A percentile compares a stretch with the other conserved stretches of the same genome.
phyloP scores from a whole-genome alignment of 2,797 vertebrate species.

The Eulemur coronatus region DNA sequence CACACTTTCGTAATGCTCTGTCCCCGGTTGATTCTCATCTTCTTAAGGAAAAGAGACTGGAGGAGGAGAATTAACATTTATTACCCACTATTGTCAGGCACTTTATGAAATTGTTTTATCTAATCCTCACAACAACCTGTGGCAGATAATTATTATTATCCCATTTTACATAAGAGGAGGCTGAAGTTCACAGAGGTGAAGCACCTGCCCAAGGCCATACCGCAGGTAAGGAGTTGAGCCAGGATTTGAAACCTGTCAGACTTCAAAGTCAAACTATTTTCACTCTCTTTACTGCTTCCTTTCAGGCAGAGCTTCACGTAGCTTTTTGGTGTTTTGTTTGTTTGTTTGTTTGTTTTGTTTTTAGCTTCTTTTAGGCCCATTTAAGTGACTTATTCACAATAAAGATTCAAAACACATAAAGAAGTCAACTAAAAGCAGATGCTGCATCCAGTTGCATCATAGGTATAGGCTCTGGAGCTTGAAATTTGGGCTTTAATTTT shows the following conservation, averaged over 20 bases:
- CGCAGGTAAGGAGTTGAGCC: neutral
- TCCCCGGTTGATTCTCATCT: neutral
- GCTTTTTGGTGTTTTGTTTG: neutral
- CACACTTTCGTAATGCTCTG: neutral
- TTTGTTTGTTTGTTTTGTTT: neutral
- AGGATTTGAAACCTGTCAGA: neutral
- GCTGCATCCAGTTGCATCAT: neutral
- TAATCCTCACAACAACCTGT: neutral
- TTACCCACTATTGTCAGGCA: neutral
- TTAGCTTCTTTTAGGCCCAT: neutral
- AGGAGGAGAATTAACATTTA: constrained; percentile 3
- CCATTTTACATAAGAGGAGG: neutral
- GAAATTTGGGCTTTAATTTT: neutral
- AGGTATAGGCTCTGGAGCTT: neutral
- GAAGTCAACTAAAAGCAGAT: constrained; percentile 35
- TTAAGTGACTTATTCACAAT: constrained; percentile 24
- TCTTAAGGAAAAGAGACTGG: constrained; percentile 35
- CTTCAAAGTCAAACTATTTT: neutral
- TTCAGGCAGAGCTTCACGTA: neutral
- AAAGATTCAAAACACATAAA: neutral
- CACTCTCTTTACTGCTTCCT: neutral
- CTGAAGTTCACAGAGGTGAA: neutral
- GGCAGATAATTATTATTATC: neutral
- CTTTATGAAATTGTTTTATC: neutral
- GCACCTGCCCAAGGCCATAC: neutral